These are phyloP conservation scores for Ceyx erithaca DNA, from an alignment of 2,797 vertebrate species.

Conservation along the genomic window DNA sequence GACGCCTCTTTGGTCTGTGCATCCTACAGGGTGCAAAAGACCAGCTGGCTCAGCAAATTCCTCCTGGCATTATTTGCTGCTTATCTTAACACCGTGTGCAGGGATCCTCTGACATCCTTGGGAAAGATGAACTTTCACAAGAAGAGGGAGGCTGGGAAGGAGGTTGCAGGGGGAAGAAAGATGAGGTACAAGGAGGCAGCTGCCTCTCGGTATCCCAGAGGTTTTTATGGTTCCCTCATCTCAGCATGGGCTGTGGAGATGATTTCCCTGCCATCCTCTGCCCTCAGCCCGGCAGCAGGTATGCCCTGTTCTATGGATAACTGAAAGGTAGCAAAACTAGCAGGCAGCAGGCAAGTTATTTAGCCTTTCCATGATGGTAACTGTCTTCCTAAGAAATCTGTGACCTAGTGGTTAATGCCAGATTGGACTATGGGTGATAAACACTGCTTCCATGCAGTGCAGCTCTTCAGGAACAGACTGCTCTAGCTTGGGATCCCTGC, in stretches of 20 bases:
- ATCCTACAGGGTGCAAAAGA: conserved; percentile 64
- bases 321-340: neutral
- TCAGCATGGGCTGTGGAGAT: neutral
- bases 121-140: conserved; percentile 42
- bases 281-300: neutral
- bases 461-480: neutral
- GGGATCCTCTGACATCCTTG: conserved; percentile 23
- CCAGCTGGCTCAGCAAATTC: conserved; percentile 73
- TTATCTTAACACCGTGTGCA: neutral
- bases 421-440: neutral
- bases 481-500: neutral
- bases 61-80: conserved; percentile 45
- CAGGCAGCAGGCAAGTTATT: neutral
- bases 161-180: neutral
- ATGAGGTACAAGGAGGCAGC: neutral
- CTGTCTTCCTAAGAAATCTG: neutral
- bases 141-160: neutral
- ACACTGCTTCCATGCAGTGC: neutral
- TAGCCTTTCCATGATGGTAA: neutral
- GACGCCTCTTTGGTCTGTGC: conserved; percentile 62
- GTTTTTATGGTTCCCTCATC: neutral
- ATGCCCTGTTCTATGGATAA: accelerated
- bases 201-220: neutral
- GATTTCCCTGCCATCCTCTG: neutral
- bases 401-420: neutral